A percentile compares a stretch with the other conserved stretches of the same genome.
These are phyloP conservation scores for Drosophila ezoana DNA, from an alignment of 2,888 invertebrate genomes.

Conservation along the genomic window DNA sequence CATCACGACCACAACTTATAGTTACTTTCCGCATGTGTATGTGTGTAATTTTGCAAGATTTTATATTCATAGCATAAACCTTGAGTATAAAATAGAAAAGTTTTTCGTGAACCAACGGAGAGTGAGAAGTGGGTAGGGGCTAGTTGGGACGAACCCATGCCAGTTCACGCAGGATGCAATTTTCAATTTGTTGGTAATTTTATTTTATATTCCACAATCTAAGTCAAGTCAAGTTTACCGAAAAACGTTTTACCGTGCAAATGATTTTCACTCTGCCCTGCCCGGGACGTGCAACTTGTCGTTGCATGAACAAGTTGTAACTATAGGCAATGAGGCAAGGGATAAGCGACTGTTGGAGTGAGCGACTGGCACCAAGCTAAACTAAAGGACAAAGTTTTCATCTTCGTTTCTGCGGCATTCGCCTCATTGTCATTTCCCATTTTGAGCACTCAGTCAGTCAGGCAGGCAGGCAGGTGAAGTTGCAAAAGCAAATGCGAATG, in stretches of 20 bases:
- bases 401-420: slow-evolving; percentile 50
- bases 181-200: slow-evolving; percentile 79
- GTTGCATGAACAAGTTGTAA: slow-evolving; percentile 60
- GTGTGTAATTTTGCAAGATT: slow-evolving; percentile 75
- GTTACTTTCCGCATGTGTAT: slow-evolving; percentile 50
- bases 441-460: slow-evolving; percentile 13
- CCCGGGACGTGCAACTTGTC: slow-evolving; percentile 32
- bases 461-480: slow-evolving; percentile 41
- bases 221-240: slow-evolving; percentile 78
- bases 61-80: slow-evolving; percentile 79
- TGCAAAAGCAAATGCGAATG: slow-evolving; percentile 22
- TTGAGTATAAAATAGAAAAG: slow-evolving; percentile 75
- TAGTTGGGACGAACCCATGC: slow-evolving; percentile 17
- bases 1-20: slow-evolving; percentile 70
- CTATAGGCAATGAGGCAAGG: slow-evolving; percentile 50
- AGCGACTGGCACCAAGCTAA: slow-evolving; percentile 24
- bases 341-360: slow-evolving; percentile 20
- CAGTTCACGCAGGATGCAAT: slow-evolving; percentile 76
- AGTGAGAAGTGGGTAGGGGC: neutral
- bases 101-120: slow-evolving; percentile 60
- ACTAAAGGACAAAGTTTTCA: slow-evolving; percentile 68
- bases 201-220: slow-evolving; percentile 78
- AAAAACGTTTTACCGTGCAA: slow-evolving; percentile 79
- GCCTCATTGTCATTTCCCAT: slow-evolving; percentile 63
- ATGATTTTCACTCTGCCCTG: slow-evolving; percentile 72